Conservation (phyloP, 2,888 invertebrate species). For the Acanthosepion pharaonis region DNA sequence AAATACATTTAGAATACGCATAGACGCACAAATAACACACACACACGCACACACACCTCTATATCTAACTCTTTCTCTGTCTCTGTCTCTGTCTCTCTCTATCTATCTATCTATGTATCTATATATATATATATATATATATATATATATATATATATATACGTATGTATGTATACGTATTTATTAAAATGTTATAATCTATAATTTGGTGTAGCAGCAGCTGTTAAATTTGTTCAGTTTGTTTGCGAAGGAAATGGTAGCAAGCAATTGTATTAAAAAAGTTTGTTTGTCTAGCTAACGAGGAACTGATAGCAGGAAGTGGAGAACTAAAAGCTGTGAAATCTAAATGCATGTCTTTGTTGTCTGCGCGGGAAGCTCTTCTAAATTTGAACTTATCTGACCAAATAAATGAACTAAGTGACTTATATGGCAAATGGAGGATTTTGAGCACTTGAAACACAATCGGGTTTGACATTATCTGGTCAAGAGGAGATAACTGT, state of each 20-base stretch:
- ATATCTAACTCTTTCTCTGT: too few relatives aligned
- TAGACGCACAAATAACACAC: too few relatives aligned
- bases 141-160: background rate
- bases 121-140: background rate
- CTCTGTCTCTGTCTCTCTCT: too few relatives aligned
- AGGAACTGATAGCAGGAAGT: background rate
- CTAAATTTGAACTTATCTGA: conserved; percentile 20
- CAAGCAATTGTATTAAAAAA: background rate
- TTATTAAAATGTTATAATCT: background rate
- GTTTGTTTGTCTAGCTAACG: background rate
- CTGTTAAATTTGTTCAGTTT: conserved; percentile 18
- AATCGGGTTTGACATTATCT: background rate
- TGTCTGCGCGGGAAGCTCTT: background rate
- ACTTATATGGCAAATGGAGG: background rate
- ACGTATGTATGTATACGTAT: conserved; percentile 15
- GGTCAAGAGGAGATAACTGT: background rate
- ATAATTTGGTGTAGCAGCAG: background rate
- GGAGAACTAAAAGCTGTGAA: background rate
- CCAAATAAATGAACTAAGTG: conserved; percentile 9
- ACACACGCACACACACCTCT: too few relatives aligned
- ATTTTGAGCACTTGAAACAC: background rate
- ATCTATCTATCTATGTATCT: too few relatives aligned
- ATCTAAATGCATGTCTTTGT: background rate
- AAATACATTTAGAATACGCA: background rate
- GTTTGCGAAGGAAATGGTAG: background rate